Evolutionary conservation across 2,888 invertebrate genomes (phyloP).

Genomic region (Aspidiotus destructor): DNA sequence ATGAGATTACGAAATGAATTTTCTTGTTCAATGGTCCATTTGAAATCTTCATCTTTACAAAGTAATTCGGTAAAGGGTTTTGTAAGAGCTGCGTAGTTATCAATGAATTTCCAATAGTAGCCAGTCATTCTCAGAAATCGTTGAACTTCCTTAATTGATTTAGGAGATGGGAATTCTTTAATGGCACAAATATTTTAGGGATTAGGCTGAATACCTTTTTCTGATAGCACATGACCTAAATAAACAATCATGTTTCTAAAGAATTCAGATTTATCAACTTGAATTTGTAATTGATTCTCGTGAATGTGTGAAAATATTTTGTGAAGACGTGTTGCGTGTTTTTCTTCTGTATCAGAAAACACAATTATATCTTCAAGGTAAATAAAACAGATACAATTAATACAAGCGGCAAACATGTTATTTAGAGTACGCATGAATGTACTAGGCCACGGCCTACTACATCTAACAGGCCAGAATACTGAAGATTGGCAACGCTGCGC

Average conservation of each 20-base stretch:
- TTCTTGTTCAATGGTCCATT: neutral
- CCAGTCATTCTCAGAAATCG: slow-evolving; percentile 40
- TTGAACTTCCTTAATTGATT: slow-evolving; percentile 32
- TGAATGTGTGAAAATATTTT: neutral
- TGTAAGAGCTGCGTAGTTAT: slow-evolving; percentile 33
- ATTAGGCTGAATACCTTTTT: slow-evolving; percentile 34
- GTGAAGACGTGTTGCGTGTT: neutral
- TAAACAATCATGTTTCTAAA: slow-evolving; percentile 1
- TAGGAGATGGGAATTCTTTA: slow-evolving; percentile 31
- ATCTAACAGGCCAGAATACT: too few species aligned
- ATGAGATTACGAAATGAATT: neutral
- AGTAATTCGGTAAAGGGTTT: slow-evolving; percentile 5
- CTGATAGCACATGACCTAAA: slow-evolving; percentile 35
- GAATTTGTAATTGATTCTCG: neutral
- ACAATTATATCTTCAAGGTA: neutral
- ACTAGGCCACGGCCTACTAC: too few species aligned
- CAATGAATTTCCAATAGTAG: slow-evolving; percentile 28
- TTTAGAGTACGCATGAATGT: neutral
- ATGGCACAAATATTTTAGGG: slow-evolving; percentile 26
- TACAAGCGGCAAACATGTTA: neutral
- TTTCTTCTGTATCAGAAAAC: neutral
- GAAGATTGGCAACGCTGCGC: too few species aligned
- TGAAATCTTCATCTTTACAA: neutral
- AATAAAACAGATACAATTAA: neutral
- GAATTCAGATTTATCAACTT: slow-evolving; percentile 11